These are phyloP conservation scores for Thryonomys swinderianus DNA, from an alignment of 2,113 vertebrate species.

Conservation along the genomic window DNA sequence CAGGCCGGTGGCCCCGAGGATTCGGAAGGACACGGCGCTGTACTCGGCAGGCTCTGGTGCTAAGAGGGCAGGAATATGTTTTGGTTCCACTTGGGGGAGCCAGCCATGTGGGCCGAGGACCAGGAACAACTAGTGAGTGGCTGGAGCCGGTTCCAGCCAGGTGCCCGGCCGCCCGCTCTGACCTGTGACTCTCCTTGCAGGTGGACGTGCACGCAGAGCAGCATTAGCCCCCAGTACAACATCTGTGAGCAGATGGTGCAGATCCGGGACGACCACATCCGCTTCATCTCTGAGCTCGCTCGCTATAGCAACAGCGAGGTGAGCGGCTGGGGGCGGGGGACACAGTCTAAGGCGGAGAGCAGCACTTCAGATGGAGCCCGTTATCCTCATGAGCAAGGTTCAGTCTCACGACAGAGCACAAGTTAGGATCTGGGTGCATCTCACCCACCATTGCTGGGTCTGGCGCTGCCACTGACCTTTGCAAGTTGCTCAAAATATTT, in stretches of 20 bases:
- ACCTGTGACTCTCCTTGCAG: slow-evolving; percentile 85
- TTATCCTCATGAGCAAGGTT: background rate
- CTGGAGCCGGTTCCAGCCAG: slow-evolving; percentile 24
- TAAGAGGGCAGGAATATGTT: background rate
- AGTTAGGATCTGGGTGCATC: background rate
- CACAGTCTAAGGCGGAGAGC: background rate
- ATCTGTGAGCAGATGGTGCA: slow-evolving; percentile 99
- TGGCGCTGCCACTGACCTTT: background rate
- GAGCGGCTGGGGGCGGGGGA: slow-evolving; percentile 48
- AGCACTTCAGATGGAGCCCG: background rate
- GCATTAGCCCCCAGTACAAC: slow-evolving; percentile 99
- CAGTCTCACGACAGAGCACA: background rate
- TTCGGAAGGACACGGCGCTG: background rate
- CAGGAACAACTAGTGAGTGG: slow-evolving; percentile 40
- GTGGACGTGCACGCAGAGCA: slow-evolving; percentile 99
- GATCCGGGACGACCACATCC: slow-evolving; percentile 99
- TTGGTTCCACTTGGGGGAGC: background rate
- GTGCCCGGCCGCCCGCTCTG: background rate
- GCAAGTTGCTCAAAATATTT: background rate
- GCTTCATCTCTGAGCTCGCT: slow-evolving; percentile 98
- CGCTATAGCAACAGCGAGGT: slow-evolving; percentile 99
- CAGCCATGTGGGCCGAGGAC: background rate
- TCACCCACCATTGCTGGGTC: background rate
- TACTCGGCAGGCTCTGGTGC: background rate
- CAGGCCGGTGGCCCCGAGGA: background rate